Base-by-base conservation (phyloP, 1,140 invertebrate species). In the Scaptodrosophila lebanonensis region DNA sequence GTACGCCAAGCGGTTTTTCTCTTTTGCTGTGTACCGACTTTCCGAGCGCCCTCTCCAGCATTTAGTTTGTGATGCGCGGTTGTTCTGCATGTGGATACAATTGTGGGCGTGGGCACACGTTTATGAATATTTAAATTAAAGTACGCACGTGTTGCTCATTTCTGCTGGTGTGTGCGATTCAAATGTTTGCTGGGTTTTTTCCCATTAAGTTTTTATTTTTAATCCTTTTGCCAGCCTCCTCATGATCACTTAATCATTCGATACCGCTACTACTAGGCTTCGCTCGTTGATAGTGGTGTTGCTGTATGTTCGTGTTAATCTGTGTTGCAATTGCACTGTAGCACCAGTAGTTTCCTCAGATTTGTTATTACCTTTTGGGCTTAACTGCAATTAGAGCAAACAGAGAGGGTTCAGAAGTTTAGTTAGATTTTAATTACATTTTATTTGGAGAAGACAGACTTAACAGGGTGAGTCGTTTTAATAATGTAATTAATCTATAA, bases 91-190 rank as follows among this genome's bases (percentile, higher is more conserved):
- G 40, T 48, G 61, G 48, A 32, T 53, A 38, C 51, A 25, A 25
- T 25, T 25, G 22, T 25, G 22, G 3, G 3, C n/a, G 36, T 40
- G 17, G 16, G 15, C 59, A 16, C 47, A 38, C 50, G 40, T 53
- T 77, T 69, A 82, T 79, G 59, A 79, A 79, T 79, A 66, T 79
- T 79, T 79, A 82, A 79, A 66, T 54, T 49, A 51, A 62, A 73
- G 13, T 57, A 69, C 65, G 75, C 75, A 79, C 73, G 73, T 79
- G 73, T 66, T 79, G 75, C 68, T 73, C 65, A 77, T 73, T 65
- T 60, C 32, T 17, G 42, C 22, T 50, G 7, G 7, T 43, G 29
- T 25, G 3, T 25, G 22, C 22, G 3, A 25, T 3, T 30, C 17
- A 3, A 11, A 40, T 43, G 25, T 49, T 57, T 49, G 27, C 59